phyloP scores from a whole-genome alignment of 2,797 vertebrate species.

The Otolemur crassicaudatus region DNA sequence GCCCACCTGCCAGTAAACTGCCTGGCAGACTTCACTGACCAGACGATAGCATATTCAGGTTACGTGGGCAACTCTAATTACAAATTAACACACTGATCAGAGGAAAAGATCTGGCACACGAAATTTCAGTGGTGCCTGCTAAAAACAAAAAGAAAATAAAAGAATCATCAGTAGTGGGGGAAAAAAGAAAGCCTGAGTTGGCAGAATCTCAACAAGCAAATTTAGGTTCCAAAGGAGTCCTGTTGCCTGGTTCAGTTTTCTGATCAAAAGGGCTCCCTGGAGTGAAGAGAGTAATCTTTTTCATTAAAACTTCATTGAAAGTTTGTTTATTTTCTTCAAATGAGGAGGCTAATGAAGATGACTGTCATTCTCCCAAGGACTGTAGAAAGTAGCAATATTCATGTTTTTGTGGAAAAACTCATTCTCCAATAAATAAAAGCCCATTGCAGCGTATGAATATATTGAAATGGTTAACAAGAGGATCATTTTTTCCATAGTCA shows the following conservation, averaged over 20 bases:
- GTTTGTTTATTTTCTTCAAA: slow-evolving; percentile 67
- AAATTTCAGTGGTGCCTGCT: not conserved
- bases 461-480: slow-evolving; percentile 6
- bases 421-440: slow-evolving; percentile 15
- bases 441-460: not conserved
- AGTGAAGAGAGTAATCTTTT: slow-evolving; percentile 44
- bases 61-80: not conserved
- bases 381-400: not conserved
- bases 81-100: slow-evolving; percentile 43
- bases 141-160: slow-evolving; percentile 40
- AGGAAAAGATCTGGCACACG: not conserved
- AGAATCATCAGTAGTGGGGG: slow-evolving; percentile 10
- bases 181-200: slow-evolving; percentile 34
- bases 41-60: not conserved
- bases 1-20: not conserved
- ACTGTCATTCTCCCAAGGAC: slow-evolving; percentile 19
- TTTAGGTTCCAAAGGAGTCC: not conserved
- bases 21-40: not conserved
- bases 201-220: slow-evolving; percentile 45
- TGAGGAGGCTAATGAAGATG: slow-evolving; percentile 51
- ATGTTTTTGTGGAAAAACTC: slow-evolving; percentile 2
- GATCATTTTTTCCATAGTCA: slow-evolving; percentile 22
- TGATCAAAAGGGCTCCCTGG: not conserved
- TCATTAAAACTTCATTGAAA: slow-evolving; percentile 59
- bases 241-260: slow-evolving; percentile 3